phyloP scores from a whole-genome alignment of 2,888 invertebrate genomes.

The Electrophaes corylata region DNA sequence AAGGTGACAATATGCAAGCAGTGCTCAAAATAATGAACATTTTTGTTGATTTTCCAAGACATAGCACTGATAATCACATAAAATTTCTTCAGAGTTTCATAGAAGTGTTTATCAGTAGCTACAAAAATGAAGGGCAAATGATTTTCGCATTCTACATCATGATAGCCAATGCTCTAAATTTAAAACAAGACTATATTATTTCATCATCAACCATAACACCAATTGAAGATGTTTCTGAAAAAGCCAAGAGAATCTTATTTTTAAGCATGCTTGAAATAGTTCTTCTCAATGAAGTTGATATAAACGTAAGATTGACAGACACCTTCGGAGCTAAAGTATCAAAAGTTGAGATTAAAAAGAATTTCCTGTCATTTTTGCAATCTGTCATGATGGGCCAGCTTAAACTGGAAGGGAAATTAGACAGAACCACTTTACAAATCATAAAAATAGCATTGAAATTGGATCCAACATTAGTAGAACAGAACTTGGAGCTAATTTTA shows the following conservation, averaged over 20 bases:
- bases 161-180: slow-evolving; percentile 58
- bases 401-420: slow-evolving; percentile 68
- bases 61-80: slow-evolving; percentile 52
- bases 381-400: slow-evolving; percentile 66
- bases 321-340: slow-evolving; percentile 68
- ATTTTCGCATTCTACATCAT: slow-evolving; percentile 75
- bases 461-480: slow-evolving; percentile 73
- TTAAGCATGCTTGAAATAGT: slow-evolving; percentile 66
- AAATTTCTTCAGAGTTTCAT: slow-evolving; percentile 68
- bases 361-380: slow-evolving; percentile 68
- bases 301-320: slow-evolving; percentile 66
- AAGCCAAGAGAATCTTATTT: slow-evolving; percentile 66
- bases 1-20: slow-evolving; percentile 74
- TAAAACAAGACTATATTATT: slow-evolving; percentile 67
- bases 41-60: slow-evolving; percentile 67
- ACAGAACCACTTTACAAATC: slow-evolving; percentile 66
- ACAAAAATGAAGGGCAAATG: slow-evolving; percentile 65
- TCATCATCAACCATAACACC: slow-evolving; percentile 62
- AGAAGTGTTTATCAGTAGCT: slow-evolving; percentile 68
- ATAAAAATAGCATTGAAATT: slow-evolving; percentile 68
- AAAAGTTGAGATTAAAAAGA: slow-evolving; percentile 72
- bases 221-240: slow-evolving; percentile 59
- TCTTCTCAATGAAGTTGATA: slow-evolving; percentile 68
- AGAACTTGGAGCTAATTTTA: slow-evolving; percentile 63
- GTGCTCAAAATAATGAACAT: slow-evolving; percentile 73